Evolutionary conservation across 2,888 invertebrate genomes (phyloP).

Genomic region (Sepiola atlantica): DNA sequence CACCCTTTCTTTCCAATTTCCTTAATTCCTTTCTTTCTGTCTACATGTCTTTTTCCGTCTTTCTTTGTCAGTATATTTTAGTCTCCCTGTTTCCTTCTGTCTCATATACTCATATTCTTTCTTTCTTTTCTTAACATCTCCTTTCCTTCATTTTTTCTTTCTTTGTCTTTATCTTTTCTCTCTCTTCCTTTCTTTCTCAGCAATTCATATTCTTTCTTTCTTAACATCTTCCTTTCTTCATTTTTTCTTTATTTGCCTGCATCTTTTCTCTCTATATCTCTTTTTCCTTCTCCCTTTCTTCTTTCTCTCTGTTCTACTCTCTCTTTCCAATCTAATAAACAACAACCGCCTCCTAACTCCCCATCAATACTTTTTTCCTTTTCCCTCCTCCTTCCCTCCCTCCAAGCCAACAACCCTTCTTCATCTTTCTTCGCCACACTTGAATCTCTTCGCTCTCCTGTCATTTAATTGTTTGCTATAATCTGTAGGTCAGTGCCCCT

Average conservation of each 20-base stretch:
- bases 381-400: neutral
- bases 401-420: neutral
- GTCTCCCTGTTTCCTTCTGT: neutral
- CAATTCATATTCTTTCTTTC: neutral
- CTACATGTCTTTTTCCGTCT: too few relatives aligned
- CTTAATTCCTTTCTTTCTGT: neutral
- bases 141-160: neutral
- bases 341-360: neutral
- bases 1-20: neutral
- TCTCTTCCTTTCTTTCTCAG: neutral
- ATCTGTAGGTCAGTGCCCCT: neutral
- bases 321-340: neutral
- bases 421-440: neutral
- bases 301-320: neutral
- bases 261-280: neutral
- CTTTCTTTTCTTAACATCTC: neutral
- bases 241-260: too few relatives aligned
- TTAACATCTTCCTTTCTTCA: neutral
- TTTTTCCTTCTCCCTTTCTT: neutral
- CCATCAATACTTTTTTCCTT: neutral
- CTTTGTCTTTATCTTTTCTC: neutral
- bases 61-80: neutral
- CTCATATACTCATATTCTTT: neutral
- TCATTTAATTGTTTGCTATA: slow-evolving; percentile 8
- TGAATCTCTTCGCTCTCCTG: neutral